Evolutionary conservation across 1,140 invertebrate species (phyloP), one percentile per base, ranked within the genome.

Genomic region (Magallana angulata): DNA sequence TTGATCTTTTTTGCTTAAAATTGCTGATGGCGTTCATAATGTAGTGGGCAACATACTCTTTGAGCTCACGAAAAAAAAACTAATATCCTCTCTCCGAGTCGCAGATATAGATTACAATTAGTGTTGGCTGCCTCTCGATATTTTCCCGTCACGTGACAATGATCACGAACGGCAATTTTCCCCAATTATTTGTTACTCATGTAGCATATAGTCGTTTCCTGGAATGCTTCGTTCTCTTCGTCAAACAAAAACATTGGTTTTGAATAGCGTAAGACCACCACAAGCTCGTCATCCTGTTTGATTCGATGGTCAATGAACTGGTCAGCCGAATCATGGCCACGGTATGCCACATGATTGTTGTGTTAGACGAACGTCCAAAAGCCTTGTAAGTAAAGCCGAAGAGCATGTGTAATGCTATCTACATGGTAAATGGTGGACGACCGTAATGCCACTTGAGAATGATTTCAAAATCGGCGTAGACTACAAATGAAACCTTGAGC

Each of bases 1-100:
- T 80, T 82, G 14, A 89, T 84, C 18, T 83, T 76, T 62, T 89
- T 36, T 82, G 12, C 3, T 86, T 62, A 12, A 60, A 64, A 5
- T 59, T 82, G 8, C 82, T 85, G 24, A 86, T 62, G 1, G 88
- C 85, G 5, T 84, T 60, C 84, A 86, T 89, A 80, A 89, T 86
- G 0, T 76, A 14, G 71, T 89, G 76, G 16, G 76, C 71, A 57
- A 84, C 86, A n/a, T 87, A 36, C n/a, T 84, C 30, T 57, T 83
- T 83, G 18, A 58, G 86, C 0, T 84, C 76, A 36, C 3, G 84
- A 58, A 30, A 86, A 86, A 86, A 57, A 84, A 0, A 24, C 36
- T 36, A 1, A 36, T 36, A 36, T 36, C 36, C 36, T 36, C 36
- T 36, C 1, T 36, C 36, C 36, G 36, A 36, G 36, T 36, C 36